phyloP scores from a whole-genome alignment of 2,113 vertebrate species.

The Ictidomys tridecemlineatus region DNA sequence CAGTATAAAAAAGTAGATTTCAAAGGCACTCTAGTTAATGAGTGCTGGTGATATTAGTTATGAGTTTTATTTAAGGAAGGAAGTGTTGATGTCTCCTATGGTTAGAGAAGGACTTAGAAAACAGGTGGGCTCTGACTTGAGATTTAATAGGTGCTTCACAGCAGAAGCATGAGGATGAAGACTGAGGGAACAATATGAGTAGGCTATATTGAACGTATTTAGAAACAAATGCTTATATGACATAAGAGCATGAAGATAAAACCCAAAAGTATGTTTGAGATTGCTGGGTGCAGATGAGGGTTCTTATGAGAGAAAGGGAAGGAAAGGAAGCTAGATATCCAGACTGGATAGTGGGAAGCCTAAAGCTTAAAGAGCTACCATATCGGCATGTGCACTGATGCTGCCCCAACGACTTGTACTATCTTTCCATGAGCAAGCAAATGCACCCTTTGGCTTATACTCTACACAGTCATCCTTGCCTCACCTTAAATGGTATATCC shows the following conservation, averaged over 20 bases:
- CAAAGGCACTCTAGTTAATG: neutral
- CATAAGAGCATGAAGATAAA: neutral
- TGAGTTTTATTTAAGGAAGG: neutral
- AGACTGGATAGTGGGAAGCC: neutral
- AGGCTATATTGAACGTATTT: neutral
- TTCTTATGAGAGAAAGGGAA: neutral
- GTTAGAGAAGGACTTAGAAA: neutral
- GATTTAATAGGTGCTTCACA: neutral
- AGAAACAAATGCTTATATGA: neutral
- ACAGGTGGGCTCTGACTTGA: neutral
- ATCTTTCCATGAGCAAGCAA: neutral
- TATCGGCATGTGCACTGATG: neutral
- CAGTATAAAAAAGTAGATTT: neutral
- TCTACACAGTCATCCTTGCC: neutral
- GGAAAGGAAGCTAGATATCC: neutral
- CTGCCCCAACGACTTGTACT: too few relatives aligned
- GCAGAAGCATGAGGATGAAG: neutral
- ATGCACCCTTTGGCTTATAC: neutral
- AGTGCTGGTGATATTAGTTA: neutral
- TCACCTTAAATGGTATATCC: neutral
- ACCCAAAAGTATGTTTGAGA: neutral
- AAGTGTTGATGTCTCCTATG: neutral
- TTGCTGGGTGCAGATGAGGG: neutral
- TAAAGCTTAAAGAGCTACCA: neutral
- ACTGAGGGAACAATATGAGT: neutral